Evolutionary conservation across 2,113 vertebrate genomes (phyloP).

Genomic region (Australoheros scitulus): DNA sequence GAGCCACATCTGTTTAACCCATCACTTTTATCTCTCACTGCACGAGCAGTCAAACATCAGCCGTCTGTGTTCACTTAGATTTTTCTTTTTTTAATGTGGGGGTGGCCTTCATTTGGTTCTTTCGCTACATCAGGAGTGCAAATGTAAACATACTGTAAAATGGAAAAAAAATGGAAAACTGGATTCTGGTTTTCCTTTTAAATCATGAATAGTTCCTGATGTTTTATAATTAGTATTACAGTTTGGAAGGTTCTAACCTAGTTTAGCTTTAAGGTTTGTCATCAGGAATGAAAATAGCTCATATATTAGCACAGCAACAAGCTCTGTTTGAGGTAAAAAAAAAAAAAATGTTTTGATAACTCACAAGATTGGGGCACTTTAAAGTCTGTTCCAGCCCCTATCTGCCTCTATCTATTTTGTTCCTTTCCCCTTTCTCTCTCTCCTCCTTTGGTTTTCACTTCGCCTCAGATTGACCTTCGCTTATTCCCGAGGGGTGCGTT

Average conservation of each 20-base stretch:
- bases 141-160: slow-evolving; percentile 35
- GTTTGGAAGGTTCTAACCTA: background rate
- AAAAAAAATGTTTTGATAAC: slow-evolving; percentile 17
- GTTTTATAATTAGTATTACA: background rate
- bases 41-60: background rate
- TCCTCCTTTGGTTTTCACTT: slow-evolving; percentile 25
- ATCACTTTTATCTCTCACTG: slow-evolving; percentile 33
- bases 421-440: background rate
- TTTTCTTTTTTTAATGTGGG: background rate
- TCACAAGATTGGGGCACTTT: background rate
- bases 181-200: background rate
- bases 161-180: background rate
- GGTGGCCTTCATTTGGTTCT: background rate
- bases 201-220: background rate
- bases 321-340: background rate
- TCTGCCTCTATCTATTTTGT: background rate
- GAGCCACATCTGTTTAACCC: slow-evolving; percentile 40
- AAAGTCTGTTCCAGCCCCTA: background rate
- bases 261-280: background rate
- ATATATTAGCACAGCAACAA: background rate
- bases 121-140: background rate
- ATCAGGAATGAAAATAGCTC: background rate
- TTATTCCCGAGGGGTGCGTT: slow-evolving; percentile 23
- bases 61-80: slow-evolving; percentile 11
- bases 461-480: slow-evolving; percentile 60